Conservation (phyloP, 2,797 vertebrate genomes). For the Botia kubotai region DNA sequence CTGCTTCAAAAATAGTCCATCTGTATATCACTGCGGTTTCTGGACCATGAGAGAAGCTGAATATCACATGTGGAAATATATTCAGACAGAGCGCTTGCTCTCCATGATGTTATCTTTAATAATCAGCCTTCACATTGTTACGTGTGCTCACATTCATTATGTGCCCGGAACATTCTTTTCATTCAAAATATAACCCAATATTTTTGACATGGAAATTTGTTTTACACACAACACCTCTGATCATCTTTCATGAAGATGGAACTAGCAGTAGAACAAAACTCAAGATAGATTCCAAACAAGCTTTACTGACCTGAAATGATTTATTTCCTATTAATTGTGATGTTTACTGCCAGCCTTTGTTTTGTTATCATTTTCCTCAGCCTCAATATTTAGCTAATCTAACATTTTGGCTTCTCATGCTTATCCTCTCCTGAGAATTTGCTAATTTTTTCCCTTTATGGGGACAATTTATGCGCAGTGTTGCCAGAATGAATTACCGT, state of each 20-base stretch:
- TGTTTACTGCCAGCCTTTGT: constrained; percentile 5
- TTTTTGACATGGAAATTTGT: not conserved
- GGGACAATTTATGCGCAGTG: not conserved
- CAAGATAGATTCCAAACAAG: constrained; percentile 7
- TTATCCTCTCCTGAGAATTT: not conserved
- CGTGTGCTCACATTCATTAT: constrained; percentile 31
- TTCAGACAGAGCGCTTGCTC: constrained; percentile 10
- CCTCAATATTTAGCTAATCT: constrained; percentile 12
- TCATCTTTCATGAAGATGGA: constrained; percentile 5
- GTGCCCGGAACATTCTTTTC: constrained; percentile 29
- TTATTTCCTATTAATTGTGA: constrained; percentile 16
- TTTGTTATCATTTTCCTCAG: not conserved
- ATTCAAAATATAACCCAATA: constrained; percentile 15
- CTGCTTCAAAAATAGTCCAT: constrained; percentile 34
- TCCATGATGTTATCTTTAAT: constrained; percentile 36
- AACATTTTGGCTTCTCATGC: constrained; percentile 8
- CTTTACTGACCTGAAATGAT: not conserved
- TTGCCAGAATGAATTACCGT: constrained; percentile 15
- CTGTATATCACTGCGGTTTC: constrained; percentile 24
- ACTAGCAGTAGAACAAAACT: too few relatives aligned
- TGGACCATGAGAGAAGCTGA: constrained; percentile 5
- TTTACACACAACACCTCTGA: not conserved
- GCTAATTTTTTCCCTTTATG: constrained; percentile 2
- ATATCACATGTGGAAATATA: constrained; percentile 31
- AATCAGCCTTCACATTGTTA: constrained; percentile 23